phyloP scores from a whole-genome alignment of 2,797 vertebrate species.

The Cyprinodon diabolis region DNA sequence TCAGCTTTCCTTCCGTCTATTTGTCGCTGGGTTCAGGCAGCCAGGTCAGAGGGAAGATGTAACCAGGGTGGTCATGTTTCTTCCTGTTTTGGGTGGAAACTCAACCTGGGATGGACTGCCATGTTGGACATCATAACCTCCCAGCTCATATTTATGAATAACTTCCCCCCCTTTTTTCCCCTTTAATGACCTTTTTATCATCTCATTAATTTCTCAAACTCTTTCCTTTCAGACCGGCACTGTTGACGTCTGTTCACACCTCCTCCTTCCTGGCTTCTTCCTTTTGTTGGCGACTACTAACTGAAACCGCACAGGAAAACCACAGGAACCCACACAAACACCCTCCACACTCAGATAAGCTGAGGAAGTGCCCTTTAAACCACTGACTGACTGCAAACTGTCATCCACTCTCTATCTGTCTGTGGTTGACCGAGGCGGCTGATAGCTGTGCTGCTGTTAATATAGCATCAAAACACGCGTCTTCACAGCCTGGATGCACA shows the following conservation, averaged over 20 bases:
- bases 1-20: constrained; percentile 48
- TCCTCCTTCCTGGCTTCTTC: constrained; percentile 34
- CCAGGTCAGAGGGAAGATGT: constrained; percentile 30
- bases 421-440: constrained; percentile 39
- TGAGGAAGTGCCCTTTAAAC: constrained; percentile 47
- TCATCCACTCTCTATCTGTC: constrained; percentile 42
- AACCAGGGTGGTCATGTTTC: constrained; percentile 39
- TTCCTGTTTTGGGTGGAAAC: constrained; percentile 50
- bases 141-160: constrained; percentile 18
- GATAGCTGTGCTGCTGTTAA: constrained; percentile 19
- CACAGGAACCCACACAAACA: constrained; percentile 35
- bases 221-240: neutral
- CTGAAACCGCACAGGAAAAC: constrained; percentile 56
- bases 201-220: constrained; percentile 27
- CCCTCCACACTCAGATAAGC: constrained; percentile 45
- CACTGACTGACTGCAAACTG: constrained; percentile 52
- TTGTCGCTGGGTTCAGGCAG: constrained; percentile 13
- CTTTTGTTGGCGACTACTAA: constrained; percentile 30
- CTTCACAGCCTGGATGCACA: constrained; percentile 8
- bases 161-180: constrained; percentile 25
- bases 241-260: constrained; percentile 29
- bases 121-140: constrained; percentile 11
- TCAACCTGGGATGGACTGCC: constrained; percentile 5
- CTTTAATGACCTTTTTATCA: constrained; percentile 3
- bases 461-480: constrained; percentile 5